phyloP scores from a whole-genome alignment of 30 jellyfish, hydroid and myxozoan species.

The Clytia hemisphaerica region DNA sequence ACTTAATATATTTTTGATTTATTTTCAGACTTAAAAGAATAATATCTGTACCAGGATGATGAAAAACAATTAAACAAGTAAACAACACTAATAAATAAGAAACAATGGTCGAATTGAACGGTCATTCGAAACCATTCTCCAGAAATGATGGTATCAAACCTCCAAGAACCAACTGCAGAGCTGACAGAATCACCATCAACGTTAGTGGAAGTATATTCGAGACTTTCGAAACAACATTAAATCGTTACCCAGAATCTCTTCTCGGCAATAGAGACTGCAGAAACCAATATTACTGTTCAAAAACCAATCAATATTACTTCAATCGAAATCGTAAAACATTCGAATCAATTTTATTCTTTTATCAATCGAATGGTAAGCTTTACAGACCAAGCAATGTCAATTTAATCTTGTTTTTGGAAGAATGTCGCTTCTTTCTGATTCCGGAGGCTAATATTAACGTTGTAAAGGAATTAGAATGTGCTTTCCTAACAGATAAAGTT shows the following conservation, averaged over 20 bases:
- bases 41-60: too few species aligned
- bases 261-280: conserved; percentile 54
- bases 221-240: conserved; percentile 63
- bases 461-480: conserved; percentile 54
- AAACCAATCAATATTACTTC: conserved; percentile 3
- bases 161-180: too few species aligned
- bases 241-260: conserved; percentile 62
- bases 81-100: too few species aligned
- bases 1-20: too few species aligned
- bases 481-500: not conserved
- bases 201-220: conserved; percentile 58
- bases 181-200: conserved; percentile 33
- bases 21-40: too few species aligned
- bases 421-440: conserved; percentile 46
- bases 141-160: too few species aligned
- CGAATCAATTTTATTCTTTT: conserved; percentile 71
- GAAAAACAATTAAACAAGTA: too few species aligned
- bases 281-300: not conserved
- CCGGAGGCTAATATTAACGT: conserved; percentile 26
- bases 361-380: conserved; percentile 68
- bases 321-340: conserved; percentile 45
- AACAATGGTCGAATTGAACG: too few species aligned
- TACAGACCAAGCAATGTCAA: conserved; percentile 49
- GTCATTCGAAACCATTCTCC: too few species aligned
- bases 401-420: conserved; percentile 33